Evolutionary conservation across 2,888 invertebrate species (phyloP), one percentile per base, ranked within the genome.

Genomic region (Subacronicta megacephala): DNA sequence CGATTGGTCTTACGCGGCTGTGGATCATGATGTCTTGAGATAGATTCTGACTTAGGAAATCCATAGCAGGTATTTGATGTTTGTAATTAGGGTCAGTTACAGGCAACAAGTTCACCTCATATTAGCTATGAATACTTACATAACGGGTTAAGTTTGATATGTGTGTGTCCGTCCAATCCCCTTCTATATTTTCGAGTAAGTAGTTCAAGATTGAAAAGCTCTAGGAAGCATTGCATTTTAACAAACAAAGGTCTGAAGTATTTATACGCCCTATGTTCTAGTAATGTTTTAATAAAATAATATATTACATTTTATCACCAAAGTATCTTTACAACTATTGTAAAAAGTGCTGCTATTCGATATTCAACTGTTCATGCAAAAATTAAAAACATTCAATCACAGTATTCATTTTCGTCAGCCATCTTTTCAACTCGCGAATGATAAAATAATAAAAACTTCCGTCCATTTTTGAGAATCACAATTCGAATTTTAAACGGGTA

Each of bases 361-460:
- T n/a, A n/a, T n/a, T n/a, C n/a, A n/a, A n/a, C n/a, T n/a, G n/a
- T n/a, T n/a, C n/a, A n/a, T n/a, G n/a, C n/a, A n/a, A n/a, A 26
- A 26, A 3, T 26, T 1, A 2, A 42, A 50, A 23, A 3, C 18
- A 43, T 12, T 36, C 7, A 59, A 62, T 33, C 9, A 26, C 16
- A 20, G 9, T n/a, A 7, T 13, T n/a, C 13, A 10, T 40, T 59
- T 43, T 29, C 26, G 18, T 20, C 20, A 41, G 23, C 15, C 12
- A 7, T 13, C n/a, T 44, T 33, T 47, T 38, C 44, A 16, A 16
- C 13, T 40, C 13, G 43, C 60, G 16, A 38, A 51, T 40, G 49
- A 33, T 41, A 55, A 59, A 53, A 42, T 44, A 61, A 69, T 69
- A 56, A 61, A 56, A 74, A 62, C 49, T 46, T 42, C 18, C 29